phyloP scores from a whole-genome alignment of 1,140 invertebrate genomes.

The Lordiphosa stackelbergi region DNA sequence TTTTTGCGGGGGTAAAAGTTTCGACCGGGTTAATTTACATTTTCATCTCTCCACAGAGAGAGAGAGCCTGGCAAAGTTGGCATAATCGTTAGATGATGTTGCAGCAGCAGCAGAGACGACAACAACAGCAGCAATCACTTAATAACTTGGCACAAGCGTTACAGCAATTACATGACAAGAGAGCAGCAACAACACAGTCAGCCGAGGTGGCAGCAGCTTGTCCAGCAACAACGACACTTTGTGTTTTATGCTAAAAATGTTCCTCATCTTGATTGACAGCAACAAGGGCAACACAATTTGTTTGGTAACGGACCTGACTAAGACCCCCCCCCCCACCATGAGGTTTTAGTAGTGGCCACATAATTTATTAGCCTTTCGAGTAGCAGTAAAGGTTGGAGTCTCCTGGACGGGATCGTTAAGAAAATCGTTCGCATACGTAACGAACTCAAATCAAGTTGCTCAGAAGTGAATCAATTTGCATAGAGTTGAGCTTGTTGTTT shows the following conservation, averaged over 20 bases:
- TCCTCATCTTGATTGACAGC: slow-evolving; percentile 65
- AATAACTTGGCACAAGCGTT: slow-evolving; percentile 68
- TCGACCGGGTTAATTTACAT: slow-evolving; percentile 55
- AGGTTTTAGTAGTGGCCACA: slow-evolving; percentile 35
- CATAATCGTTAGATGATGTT: slow-evolving; percentile 69
- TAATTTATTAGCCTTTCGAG: slow-evolving; percentile 55
- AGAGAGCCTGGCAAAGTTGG: slow-evolving; percentile 32
- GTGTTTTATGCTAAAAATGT: slow-evolving; percentile 54
- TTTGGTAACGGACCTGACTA: not conserved
- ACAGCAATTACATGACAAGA: slow-evolving; percentile 58
- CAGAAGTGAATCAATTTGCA: slow-evolving; percentile 63
- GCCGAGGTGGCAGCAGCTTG: slow-evolving; percentile 48
- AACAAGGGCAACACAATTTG: slow-evolving; percentile 29
- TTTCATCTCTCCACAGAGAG: slow-evolving; percentile 9
- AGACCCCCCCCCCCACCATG: not conserved
- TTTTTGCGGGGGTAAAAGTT: slow-evolving; percentile 10
- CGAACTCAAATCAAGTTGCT: slow-evolving; percentile 68
- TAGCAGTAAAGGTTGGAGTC: slow-evolving; percentile 12
- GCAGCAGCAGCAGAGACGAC: slow-evolving; percentile 20
- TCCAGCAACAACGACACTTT: slow-evolving; percentile 56
- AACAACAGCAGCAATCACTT: slow-evolving; percentile 47
- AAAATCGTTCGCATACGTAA: slow-evolving; percentile 59
- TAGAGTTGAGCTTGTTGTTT: slow-evolving; percentile 47
- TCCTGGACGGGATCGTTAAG: slow-evolving; percentile 26
- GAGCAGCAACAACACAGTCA: slow-evolving; percentile 30